Conservation (phyloP, 1,140 invertebrate genomes). For the Penaeus chinensis region DNA sequence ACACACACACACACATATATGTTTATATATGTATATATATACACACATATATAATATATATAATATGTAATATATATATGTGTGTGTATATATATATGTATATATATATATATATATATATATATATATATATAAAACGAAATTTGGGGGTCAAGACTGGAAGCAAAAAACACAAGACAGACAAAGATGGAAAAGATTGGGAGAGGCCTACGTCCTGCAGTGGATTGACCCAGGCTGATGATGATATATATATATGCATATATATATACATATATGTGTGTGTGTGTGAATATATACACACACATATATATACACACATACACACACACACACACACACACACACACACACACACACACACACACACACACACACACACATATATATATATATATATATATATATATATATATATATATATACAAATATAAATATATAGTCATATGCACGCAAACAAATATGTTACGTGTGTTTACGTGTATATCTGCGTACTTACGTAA, state of each 20-base stretch:
- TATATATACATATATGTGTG: not conserved
- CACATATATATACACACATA: not conserved
- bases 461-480: too few relatives aligned
- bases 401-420: not conserved
- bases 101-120: constrained; percentile 3
- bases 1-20: not conserved
- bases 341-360: not conserved
- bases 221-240: too few relatives aligned
- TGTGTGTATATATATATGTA: not conserved
- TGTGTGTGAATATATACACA: not conserved
- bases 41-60: not conserved
- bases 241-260: too few relatives aligned
- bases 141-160: too few relatives aligned
- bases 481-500: too few relatives aligned
- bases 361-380: not conserved
- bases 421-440: constrained; percentile 11
- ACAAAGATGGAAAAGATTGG: too few relatives aligned
- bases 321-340: not conserved
- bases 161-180: too few relatives aligned
- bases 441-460: too few relatives aligned
- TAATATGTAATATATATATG: not conserved
- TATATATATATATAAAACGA: not conserved
- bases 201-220: too few relatives aligned
- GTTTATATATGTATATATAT: not conserved
- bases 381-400: constrained; percentile 4